phyloP scores from a whole-genome alignment of 2,113 vertebrate genomes.

The Prietella phreatophila region DNA sequence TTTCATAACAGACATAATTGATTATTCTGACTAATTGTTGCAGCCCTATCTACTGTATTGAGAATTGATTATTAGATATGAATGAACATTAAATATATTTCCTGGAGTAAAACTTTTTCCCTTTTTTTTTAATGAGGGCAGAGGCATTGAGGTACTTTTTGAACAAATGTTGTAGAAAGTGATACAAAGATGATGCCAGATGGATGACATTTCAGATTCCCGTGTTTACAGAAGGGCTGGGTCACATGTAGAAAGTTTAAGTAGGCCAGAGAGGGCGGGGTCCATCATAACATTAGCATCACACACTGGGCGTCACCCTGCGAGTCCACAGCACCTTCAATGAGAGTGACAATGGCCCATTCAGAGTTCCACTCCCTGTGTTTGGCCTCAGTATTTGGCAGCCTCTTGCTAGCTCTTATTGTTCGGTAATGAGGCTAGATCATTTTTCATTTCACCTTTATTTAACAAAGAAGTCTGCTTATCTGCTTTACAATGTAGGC shows the following conservation, averaged over 20 bases:
- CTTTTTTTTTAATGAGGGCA: background rate
- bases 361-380: constrained; percentile 35
- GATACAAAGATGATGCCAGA: constrained; percentile 12
- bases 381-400: constrained; percentile 41
- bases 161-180: constrained; percentile 3
- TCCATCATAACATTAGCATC: constrained; percentile 44
- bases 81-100: background rate
- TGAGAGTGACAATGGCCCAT: constrained; percentile 50
- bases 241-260: constrained; percentile 29
- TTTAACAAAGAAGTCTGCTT: constrained; percentile 33
- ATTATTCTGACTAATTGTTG: background rate
- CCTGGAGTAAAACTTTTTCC: background rate
- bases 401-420: constrained; percentile 32
- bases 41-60: background rate
- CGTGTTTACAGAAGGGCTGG: background rate
- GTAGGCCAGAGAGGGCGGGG: constrained; percentile 37
- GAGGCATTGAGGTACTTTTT: background rate
- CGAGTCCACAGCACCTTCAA: constrained; percentile 26
- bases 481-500: constrained; percentile 15
- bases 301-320: constrained; percentile 39
- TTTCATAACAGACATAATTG: background rate
- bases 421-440: constrained; percentile 50
- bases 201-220: background rate
- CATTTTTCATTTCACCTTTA: constrained; percentile 38
- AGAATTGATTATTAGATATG: background rate